Evolutionary conservation across 2,888 invertebrate species (phyloP).

Genomic region (Gibbula magus): DNA sequence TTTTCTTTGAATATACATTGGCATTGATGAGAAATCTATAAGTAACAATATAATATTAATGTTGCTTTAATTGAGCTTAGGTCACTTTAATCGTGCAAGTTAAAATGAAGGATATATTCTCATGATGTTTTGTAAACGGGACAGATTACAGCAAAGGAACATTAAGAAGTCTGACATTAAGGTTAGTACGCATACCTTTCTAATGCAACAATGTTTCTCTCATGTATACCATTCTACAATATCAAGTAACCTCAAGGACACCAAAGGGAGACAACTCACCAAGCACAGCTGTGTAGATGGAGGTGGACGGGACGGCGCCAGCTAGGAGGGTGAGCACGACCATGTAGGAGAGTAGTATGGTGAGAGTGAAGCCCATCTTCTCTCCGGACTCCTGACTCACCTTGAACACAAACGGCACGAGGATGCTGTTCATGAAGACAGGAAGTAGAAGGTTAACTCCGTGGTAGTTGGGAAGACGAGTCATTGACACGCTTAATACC

Average conservation of each 20-base stretch:
- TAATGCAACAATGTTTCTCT: background rate
- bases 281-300: background rate
- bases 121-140: background rate
- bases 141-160: background rate
- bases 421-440: conserved; percentile 22
- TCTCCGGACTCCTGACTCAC: background rate
- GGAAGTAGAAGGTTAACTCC: conserved; percentile 20
- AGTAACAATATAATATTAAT: no score
- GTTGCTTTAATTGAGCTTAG: no score
- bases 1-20: no score
- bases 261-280: background rate
- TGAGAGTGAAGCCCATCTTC: background rate
- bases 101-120: no score
- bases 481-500: background rate
- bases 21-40: no score
- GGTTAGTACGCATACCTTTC: background rate
- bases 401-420: conserved; percentile 5
- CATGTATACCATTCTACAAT: background rate
- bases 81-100: no score
- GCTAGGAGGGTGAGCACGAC: background rate
- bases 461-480: background rate
- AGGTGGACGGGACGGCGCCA: background rate
- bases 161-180: background rate
- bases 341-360: background rate
- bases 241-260: background rate